phyloP scores from a whole-genome alignment of 2,797 vertebrate genomes.

The Champsocephalus gunnari region DNA sequence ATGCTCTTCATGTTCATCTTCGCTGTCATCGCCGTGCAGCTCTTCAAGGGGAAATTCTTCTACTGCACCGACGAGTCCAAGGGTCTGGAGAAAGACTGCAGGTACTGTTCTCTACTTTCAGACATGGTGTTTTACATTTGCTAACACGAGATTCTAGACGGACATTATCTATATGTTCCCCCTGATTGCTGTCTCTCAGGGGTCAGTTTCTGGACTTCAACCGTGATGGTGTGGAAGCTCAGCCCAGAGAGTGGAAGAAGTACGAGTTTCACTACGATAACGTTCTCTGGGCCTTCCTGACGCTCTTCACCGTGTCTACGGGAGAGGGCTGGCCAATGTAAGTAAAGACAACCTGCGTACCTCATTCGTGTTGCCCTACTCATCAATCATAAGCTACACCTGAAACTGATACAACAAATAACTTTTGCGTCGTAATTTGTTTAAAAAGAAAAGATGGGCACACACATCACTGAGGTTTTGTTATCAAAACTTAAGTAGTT shows the following conservation, averaged over 20 bases:
- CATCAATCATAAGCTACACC: background rate
- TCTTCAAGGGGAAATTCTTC: slow-evolving; percentile 99
- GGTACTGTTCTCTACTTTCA: slow-evolving; percentile 71
- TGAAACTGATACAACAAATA: background rate
- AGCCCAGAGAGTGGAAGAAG: slow-evolving; percentile 95
- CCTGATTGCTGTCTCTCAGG: slow-evolving; percentile 71
- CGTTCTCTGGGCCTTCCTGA: slow-evolving; percentile 97
- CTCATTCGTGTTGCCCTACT: background rate
- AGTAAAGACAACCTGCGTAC: slow-evolving; percentile 75
- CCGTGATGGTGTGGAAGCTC: slow-evolving; percentile 88
- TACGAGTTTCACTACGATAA: slow-evolving; percentile 99
- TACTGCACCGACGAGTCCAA: slow-evolving; percentile 98
- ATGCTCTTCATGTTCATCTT: slow-evolving; percentile 99
- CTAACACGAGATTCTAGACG: background rate
- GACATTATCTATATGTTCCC: background rate
- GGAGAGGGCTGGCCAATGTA: slow-evolving; percentile 99
- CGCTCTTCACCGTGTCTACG: slow-evolving; percentile 97
- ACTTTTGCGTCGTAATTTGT: background rate
- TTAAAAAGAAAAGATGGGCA: background rate
- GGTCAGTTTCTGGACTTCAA: slow-evolving; percentile 96
- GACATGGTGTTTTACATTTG: background rate
- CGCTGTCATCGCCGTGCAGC: slow-evolving; percentile 96
- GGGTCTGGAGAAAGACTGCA: slow-evolving; percentile 95
- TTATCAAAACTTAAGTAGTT: background rate
- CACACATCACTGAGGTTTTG: background rate